These are phyloP conservation scores for Bombus pascuorum DNA, from an alignment of 1,140 invertebrate species.

Conservation along the genomic window DNA sequence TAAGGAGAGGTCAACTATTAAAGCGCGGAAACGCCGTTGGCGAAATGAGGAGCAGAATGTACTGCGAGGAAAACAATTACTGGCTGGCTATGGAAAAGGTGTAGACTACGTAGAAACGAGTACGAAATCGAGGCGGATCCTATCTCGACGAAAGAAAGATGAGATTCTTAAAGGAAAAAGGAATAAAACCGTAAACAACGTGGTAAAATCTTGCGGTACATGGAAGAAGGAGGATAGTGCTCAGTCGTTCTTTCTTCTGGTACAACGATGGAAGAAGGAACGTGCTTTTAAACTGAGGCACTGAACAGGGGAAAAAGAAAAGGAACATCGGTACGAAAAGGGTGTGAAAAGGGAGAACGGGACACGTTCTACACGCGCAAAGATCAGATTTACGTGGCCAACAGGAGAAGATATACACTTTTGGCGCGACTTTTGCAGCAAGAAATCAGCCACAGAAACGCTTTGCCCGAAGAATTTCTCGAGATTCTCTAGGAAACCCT, in stretches of 20 bases:
- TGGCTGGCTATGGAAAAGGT: background rate
- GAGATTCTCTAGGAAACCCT: conserved; percentile 10
- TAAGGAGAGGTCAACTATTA: background rate
- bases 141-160: background rate
- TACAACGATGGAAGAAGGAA: background rate
- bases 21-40: background rate
- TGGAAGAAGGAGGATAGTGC: conserved; percentile 24
- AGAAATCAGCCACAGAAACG: conserved; percentile 13
- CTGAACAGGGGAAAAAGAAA: background rate
- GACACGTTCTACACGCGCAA: conserved; percentile 18
- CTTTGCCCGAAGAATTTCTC: conserved; percentile 17
- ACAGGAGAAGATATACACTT: conserved; percentile 39
- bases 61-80: conserved; percentile 1
- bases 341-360: background rate
- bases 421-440: conserved; percentile 15
- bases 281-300: conserved; percentile 29
- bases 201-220: conserved; percentile 27
- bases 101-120: background rate
- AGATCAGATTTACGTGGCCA: conserved; percentile 57
- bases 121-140: background rate
- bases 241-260: background rate
- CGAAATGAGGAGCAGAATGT: background rate
- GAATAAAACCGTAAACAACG: conserved; percentile 38
- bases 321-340: background rate
- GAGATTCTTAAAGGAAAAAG: conserved; percentile 37